Evolutionary conservation across 2,888 invertebrate genomes (phyloP), one percentile per base, ranked within the genome.

Genomic region (Xestia sexstrigata): DNA sequence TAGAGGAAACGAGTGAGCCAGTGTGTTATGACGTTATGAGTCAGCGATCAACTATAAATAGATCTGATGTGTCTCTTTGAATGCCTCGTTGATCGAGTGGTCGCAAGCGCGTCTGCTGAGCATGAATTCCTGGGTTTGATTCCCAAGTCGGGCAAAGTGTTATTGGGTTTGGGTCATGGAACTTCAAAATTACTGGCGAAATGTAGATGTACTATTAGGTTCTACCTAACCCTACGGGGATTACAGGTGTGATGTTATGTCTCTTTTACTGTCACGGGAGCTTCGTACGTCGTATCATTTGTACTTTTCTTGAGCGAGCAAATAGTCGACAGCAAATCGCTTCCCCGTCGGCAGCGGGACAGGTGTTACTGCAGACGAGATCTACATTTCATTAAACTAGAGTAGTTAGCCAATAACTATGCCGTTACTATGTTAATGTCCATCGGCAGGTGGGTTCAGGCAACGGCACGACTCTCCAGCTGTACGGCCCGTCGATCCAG

Each of bases 401-500:
- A 52, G 13, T 13, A 23, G 6, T 39, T 4, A 17, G 42, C 71
- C 52, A n/a, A 52, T 45, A 62, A 49, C 42, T 23, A 79, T 35
- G 55, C 9, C 23, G 68, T 75, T 78, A 62, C 20, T 65, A 68
- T 75, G 55, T 55, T 55, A 71, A 76, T 77, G 62, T 81, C 20
- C 17, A 39, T 49, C 66, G 89, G 20, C 91, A 98, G 98, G 97
- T 98, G 79, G 98, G 98, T 3, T 98, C 97, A 92, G 99, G 97
- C 97, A 99, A 97, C 96, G 98, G 97, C 91, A 98, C 97, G 88
- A 97, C 97, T 81, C 96, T 98, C 73, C 98, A 98, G 92, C 97
- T 98, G 80, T 98, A 98, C 93, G 99, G 99, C 23, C 98, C 99
- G 39, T 99, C 99, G 89, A 98, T 99, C 87, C 99, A 99, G 96